Base-by-base conservation (phyloP, 2,797 vertebrate species). In the Rhinichthys osculus region DNA sequence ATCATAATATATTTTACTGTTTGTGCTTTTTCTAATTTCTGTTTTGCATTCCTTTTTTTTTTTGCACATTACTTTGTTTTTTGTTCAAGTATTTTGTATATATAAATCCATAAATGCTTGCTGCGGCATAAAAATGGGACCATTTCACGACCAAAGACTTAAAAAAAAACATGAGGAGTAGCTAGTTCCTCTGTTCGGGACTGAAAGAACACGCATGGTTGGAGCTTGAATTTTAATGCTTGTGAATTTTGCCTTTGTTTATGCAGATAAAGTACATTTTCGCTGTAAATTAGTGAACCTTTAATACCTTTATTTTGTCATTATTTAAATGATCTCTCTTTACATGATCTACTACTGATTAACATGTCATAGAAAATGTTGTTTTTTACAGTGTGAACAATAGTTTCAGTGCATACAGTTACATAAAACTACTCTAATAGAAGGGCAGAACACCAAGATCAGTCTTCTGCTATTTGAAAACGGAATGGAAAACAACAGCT, bases 301-400 rank as follows among this genome's bases (percentile, higher is more conserved):
- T 66, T 64, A 87, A 71, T 59, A 82, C 74, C 81, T 87, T 78
- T 84, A 47, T 85, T 86, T 85, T 82, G 78, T 67, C 57, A 82
- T 74, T 67, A 69, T 89, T 89, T 88, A 83, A 89, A 81, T 76
- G 44, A 35, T 77, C 23, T 67, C 78, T 70, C 69, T 80, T 83
- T 76, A 87, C 81, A 88, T 84, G 86, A 85, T 88, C 83, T 88
- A 90, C 91, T 90, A 90, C 91, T 91, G 90, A 90, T 85, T 86
- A 85, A 86, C 81, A 27, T 54, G 77, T 71, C 71, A 69, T 81
- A 86, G 52, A 62, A 72, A 64, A 33, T 70, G 64, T 78, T 86
- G 16, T 69, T 70, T 67, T 83, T 50, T 76, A 69, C 62, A 71
- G 38, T 40, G 40, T 52, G 35, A 42, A 70, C 47, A 23, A 2